Evolutionary conservation across 2,113 vertebrate genomes (phyloP).

Genomic region (Gopherus flavomarginatus): DNA sequence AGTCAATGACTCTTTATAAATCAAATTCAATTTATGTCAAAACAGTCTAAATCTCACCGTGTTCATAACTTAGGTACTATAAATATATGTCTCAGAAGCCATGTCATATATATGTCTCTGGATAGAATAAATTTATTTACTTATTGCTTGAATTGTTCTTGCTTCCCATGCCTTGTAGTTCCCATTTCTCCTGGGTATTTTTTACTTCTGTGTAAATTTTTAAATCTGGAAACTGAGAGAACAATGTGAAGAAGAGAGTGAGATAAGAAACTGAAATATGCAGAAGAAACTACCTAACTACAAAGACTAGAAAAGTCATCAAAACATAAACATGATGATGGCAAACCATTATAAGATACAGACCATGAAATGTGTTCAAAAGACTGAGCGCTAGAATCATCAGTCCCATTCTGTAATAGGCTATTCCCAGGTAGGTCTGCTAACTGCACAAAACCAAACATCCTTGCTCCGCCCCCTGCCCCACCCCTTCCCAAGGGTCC

Average conservation of each 20-base stretch:
- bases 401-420: neutral
- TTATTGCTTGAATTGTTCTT: neutral
- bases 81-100: neutral
- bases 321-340: rapidly evolving
- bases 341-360: rapidly evolving
- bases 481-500: no score
- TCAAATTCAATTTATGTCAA: neutral
- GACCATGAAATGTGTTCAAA: neutral
- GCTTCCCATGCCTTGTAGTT: neutral
- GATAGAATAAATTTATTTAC: neutral
- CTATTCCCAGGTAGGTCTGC: neutral
- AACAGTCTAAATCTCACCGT: neutral
- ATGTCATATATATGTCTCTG: neutral
- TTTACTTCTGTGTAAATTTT: neutral
- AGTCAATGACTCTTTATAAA: neutral
- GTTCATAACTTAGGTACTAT: neutral
- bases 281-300: neutral
- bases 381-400: neutral
- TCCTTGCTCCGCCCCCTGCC: no score
- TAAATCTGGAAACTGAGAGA: neutral
- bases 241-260: neutral
- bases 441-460: no score
- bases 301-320: neutral
- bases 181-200: neutral
- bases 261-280: neutral